Conservation (phyloP, 2,113 vertebrate genomes). For the Todiramphus chloris region DNA sequence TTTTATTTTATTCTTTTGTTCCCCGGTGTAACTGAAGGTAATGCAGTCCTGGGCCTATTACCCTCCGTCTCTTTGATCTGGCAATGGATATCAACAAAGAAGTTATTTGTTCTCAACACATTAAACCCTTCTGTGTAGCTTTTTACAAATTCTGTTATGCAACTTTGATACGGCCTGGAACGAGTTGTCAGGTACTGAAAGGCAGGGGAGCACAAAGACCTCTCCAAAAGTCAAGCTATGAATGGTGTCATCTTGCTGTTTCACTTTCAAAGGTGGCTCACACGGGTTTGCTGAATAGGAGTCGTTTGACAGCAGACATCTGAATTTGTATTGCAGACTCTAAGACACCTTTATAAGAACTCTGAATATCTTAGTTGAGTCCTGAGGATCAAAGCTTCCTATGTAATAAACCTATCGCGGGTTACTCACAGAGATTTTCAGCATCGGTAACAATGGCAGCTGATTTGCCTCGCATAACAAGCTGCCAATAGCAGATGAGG, state of each 20-base stretch:
- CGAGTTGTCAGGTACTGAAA: conserved; percentile 17
- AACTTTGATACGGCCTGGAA: conserved; percentile 59
- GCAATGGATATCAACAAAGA: conserved; percentile 61
- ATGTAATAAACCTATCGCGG: not conserved
- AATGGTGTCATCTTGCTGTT: conserved; percentile 66
- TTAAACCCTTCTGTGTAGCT: conserved; percentile 45
- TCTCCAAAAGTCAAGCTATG: conserved; percentile 45
- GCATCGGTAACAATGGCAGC: not conserved
- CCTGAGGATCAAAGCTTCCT: conserved; percentile 43
- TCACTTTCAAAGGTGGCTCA: conserved; percentile 61
- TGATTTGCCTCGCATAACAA: not conserved
- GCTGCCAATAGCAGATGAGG: not conserved
- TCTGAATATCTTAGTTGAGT: conserved; percentile 32
- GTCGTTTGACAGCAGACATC: conserved; percentile 50
- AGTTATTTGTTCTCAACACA: conserved; percentile 67
- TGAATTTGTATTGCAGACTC: conserved; percentile 54
- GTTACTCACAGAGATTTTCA: not conserved
- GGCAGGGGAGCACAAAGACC: conserved; percentile 47
- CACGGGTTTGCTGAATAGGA: conserved; percentile 49
- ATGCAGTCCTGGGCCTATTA: conserved; percentile 35
- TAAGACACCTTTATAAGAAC: conserved; percentile 52
- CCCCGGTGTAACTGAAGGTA: not conserved
- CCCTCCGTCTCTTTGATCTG: conserved; percentile 49
- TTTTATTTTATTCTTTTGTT: conserved; percentile 50
- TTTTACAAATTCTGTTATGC: conserved; percentile 65